Evolutionary conservation across 2,888 invertebrate genomes (phyloP).

Genomic region (Nesidiocoris tenuis): DNA sequence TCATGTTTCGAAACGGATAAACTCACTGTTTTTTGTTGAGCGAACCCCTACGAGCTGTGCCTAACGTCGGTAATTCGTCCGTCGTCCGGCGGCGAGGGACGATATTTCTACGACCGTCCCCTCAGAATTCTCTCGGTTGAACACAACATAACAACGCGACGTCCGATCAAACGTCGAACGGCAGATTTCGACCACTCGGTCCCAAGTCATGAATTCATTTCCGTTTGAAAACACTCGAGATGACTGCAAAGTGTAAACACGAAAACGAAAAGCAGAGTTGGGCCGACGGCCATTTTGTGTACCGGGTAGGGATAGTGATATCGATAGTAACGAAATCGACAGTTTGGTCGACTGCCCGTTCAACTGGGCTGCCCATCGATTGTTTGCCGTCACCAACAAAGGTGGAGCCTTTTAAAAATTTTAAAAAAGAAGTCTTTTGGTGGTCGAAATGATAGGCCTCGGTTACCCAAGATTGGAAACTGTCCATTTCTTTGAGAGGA

Average conservation of each 20-base stretch:
- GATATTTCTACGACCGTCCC: neutral
- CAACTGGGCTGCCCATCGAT: no score
- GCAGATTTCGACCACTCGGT: neutral
- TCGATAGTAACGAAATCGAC: neutral
- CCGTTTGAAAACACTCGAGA: neutral
- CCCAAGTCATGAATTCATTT: neutral
- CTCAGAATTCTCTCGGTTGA: neutral
- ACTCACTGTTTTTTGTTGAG: neutral
- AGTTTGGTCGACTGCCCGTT: neutral
- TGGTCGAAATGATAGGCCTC: no score
- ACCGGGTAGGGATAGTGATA: no score
- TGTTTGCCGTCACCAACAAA: no score
- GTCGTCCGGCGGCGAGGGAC: no score
- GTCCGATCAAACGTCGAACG: neutral
- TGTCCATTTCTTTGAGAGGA: no score
- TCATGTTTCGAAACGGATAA: no score
- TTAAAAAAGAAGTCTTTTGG: no score
- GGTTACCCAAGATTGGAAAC: no score
- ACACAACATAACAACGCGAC: neutral
- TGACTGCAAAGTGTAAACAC: neutral
- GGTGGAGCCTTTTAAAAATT: no score
- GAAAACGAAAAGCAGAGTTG: neutral
- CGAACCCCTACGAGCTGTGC: neutral
- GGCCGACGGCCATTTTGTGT: neutral
- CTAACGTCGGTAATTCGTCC: neutral